phyloP scores from a whole-genome alignment of 1,140 invertebrate species.

The Scaptodrosophila lebanonensis region DNA sequence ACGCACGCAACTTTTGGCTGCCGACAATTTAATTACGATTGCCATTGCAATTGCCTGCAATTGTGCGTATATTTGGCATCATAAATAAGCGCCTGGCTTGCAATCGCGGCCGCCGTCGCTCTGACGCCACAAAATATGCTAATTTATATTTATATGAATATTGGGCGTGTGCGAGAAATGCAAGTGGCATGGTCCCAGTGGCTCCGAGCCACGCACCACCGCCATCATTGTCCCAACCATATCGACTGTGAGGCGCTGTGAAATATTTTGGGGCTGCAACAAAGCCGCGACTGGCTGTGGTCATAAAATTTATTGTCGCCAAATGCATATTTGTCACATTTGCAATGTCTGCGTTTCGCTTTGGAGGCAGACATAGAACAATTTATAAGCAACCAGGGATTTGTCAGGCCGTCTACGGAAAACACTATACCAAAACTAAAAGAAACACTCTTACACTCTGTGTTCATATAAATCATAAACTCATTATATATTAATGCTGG shows the following conservation, averaged over 20 bases:
- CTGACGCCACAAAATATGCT: slow-evolving; percentile 71
- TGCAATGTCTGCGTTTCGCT: slow-evolving; percentile 70
- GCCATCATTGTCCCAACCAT: too few relatives aligned
- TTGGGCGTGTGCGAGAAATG: slow-evolving; percentile 26
- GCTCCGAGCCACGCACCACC: too few relatives aligned
- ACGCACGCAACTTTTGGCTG: slow-evolving; percentile 21
- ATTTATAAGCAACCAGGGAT: slow-evolving; percentile 70
- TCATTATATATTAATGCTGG: too few relatives aligned
- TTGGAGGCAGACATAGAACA: slow-evolving; percentile 56
- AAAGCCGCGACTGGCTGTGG: slow-evolving; percentile 50
- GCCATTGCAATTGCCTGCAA: neutral
- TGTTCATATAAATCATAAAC: too few relatives aligned
- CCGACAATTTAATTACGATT: slow-evolving; percentile 70
- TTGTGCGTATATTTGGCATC: slow-evolving; percentile 1
- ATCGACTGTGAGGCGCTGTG: slow-evolving; percentile 4
- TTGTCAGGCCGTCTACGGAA: slow-evolving; percentile 4
- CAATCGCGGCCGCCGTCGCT: slow-evolving; percentile 45
- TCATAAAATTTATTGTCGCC: slow-evolving; percentile 70
- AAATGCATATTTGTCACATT: slow-evolving; percentile 75
- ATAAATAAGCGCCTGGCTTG: slow-evolving; percentile 1
- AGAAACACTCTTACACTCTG: too few relatives aligned
- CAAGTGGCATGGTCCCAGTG: too few relatives aligned
- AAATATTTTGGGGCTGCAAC: slow-evolving; percentile 59
- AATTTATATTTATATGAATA: slow-evolving; percentile 72
- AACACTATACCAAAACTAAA: too few relatives aligned